A percentile compares a stretch with the other conserved stretches of the same genome.
phyloP scores from a whole-genome alignment of 2,888 invertebrate genomes.

The Dryococelus australis region DNA sequence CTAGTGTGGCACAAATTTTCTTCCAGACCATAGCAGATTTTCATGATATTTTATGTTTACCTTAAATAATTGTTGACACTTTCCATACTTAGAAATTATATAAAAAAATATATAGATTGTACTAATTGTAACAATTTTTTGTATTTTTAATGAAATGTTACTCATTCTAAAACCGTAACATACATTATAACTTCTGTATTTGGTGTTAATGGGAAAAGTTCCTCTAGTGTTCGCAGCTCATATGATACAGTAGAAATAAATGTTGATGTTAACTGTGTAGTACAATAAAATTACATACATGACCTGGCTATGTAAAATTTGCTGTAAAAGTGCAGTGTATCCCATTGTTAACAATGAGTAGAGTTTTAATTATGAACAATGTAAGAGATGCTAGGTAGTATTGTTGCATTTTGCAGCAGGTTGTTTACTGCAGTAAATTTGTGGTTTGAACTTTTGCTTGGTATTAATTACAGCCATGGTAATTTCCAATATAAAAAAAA shows the following conservation, averaged over 20 bases:
- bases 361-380: not conserved
- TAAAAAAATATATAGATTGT: not conserved
- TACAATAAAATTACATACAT: not conserved
- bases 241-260: not conserved
- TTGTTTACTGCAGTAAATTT: not conserved
- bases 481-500: not conserved
- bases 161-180: not conserved
- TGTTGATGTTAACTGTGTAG: not conserved
- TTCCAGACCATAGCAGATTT: not conserved
- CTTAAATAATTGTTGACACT: not conserved
- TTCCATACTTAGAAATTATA: not conserved
- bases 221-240: not conserved
- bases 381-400: not conserved
- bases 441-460: slow-evolving; percentile 9
- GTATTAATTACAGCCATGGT: not conserved
- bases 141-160: not conserved
- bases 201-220: not conserved
- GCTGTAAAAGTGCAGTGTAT: not conserved
- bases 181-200: not conserved
- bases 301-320: not conserved
- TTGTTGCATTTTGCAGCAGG: not conserved
- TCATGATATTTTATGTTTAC: not conserved
- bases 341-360: not conserved
- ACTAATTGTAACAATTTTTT: not conserved
- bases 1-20: not conserved